Base-by-base conservation (phyloP, 2,888 invertebrate species). In the Ernsta delagoae region DNA sequence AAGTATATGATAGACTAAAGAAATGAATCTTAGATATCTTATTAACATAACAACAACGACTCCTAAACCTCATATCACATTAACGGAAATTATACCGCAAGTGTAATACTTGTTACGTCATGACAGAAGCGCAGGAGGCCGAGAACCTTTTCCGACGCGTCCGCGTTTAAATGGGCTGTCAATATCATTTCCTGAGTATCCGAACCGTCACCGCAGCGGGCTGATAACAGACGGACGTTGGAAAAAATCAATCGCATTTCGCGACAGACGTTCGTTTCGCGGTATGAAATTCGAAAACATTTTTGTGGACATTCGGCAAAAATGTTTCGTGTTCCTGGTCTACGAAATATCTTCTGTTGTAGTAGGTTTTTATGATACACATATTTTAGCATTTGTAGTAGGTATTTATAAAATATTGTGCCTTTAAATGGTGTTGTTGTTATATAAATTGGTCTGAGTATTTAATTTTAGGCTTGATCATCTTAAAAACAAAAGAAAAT, bases 181-280 rank as follows among this genome's bases (percentile, higher is more conserved):
- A 31, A 57, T 57, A 12, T 57, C 36, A 57, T 57, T 57, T 57
- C 57, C 57, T 57, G 57, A 36, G 57, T 7, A n/a, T 57, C 57
- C 57, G 36, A 4, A 39, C 36, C 9, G 1, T 12, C 57, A 36
- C 34, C 57, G 36, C 57, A 34, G 39, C 39, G 57, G 57, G 0
- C 57, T n/a, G 54, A 54, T 57, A 34, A 11, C n/a, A 6, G 57
- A 39, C 50, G 12, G 36, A 39, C 8, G 36, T 36, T 57, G 57
- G 36, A 57, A 57, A 57, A 57, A 57, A 39, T 57, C 36, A 57
- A 36, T 36, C n/a, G 57, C 8, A 39, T 5, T 8, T 6, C 50
- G 7, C 50, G 50, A 16, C 16, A 16, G 50, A 16, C 50, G 16
- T 8, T 16, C 50, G 16, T 12, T 50, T 50, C 7, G 16, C 16